These are phyloP conservation scores for Zygothrica quintamaculata DNA, from an alignment of 2,888 invertebrate genomes.

Conservation along the genomic window DNA sequence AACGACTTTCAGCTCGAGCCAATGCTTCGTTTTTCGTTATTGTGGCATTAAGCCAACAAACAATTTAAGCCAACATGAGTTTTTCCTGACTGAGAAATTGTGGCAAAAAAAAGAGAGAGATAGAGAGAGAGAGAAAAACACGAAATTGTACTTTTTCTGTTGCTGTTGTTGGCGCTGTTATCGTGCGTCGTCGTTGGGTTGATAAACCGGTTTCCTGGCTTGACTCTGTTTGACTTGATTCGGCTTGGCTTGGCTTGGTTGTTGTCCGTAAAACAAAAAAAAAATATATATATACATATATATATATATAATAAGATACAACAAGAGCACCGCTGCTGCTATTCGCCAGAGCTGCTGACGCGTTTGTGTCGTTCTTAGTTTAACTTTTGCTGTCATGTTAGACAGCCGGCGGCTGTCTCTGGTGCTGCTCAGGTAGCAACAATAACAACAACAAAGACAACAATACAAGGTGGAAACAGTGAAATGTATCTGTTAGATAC, in stretches of 20 bases:
- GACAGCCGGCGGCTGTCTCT: constrained; percentile 53
- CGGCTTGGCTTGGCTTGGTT: constrained; percentile 38
- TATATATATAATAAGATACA: too few relatives aligned
- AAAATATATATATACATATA: too few relatives aligned
- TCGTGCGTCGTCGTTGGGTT: constrained; percentile 66
- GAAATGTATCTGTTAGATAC: constrained; percentile 75
- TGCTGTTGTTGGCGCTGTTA: constrained; percentile 56
- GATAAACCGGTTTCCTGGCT: constrained; percentile 74
- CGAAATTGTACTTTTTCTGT: constrained; percentile 56
- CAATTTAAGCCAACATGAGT: constrained; percentile 76
- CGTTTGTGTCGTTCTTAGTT: constrained; percentile 39
- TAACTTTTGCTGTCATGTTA: constrained; percentile 46
- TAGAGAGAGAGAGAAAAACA: constrained; percentile 25
- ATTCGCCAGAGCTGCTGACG: constrained; percentile 36
- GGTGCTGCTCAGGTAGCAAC: constrained; percentile 61
- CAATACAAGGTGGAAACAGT: constrained; percentile 39
- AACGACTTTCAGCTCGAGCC: constrained; percentile 55
- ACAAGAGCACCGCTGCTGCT: constrained; percentile 22
- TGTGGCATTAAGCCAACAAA: constrained; percentile 77
- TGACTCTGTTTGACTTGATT: constrained; percentile 17
- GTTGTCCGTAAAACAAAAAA: constrained; percentile 3
- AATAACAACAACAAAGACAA: constrained; percentile 20
- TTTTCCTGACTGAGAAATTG: constrained; percentile 73
- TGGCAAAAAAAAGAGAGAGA: constrained; percentile 65
- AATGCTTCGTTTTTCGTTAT: constrained; percentile 64